Base-by-base conservation (phyloP, 2,113 vertebrate species). In the Amazona vittata region DNA sequence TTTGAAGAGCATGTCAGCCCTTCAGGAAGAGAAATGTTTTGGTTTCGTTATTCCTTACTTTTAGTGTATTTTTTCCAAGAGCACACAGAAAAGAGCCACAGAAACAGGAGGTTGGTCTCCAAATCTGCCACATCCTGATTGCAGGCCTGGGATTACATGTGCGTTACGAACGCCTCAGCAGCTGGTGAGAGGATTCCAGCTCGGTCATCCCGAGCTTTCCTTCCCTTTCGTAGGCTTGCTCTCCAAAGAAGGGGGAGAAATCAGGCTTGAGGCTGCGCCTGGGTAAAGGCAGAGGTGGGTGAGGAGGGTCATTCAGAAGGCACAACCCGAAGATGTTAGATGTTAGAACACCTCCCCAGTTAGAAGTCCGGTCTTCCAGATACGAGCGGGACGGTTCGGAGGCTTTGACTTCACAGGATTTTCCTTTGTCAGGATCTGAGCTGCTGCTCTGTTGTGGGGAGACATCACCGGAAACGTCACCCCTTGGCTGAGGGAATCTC, bases 401-500 rank as follows among this genome's bases (percentile, higher is more conserved):
- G 46, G 37, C 18, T 46, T 52, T 62, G 33, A 46, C 24, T n/a
- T 33, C 15, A 43, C 29, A 31, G 24, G 4, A n/a, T 46, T 39
- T 26, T 12, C 43, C 37, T 29, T 33, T 9, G 12, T n/a, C n/a
- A 25, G 60, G 14, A 8, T 74, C 19, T 62, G 71, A 65, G 63
- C 41, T 41, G 55, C 57, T 76, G 17, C 62, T 47, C 12, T 24
- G 13, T 5, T 35, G 35, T 11, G 52, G 70, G 41, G 24, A 57
- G 22, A 7, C 5, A 1, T 53, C 65, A 4, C 0, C 26, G 78
- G 50, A 21, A 28, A 2, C 1, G 1, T 12, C 24, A 3, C 4
- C 41, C 26, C 28, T 29, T 28, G 4, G 35, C 18, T 10, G 1
- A 9, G 52, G 41, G 26, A 12, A 6, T 28, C 50, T 28, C 7